These are phyloP conservation scores for Sylvia borin DNA, from an alignment of 2,797 vertebrate genomes.

Conservation along the genomic window DNA sequence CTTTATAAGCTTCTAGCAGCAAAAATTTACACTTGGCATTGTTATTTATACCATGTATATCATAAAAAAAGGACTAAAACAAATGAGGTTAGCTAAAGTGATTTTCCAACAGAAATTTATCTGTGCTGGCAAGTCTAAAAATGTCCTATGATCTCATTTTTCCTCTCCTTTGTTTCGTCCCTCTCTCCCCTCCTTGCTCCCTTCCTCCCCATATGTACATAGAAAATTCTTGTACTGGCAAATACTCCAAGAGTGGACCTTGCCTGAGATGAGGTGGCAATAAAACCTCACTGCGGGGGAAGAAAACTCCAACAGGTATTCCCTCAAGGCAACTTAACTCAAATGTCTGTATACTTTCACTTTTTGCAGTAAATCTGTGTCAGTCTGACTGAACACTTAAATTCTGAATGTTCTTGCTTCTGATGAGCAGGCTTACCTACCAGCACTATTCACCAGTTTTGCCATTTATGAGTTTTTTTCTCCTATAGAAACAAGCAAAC, in stretches of 20 bases:
- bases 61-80: background rate
- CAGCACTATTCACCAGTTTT: background rate
- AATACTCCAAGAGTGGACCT: background rate
- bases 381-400: background rate
- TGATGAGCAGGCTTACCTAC: background rate
- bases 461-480: background rate
- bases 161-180: background rate
- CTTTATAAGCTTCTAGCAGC: background rate
- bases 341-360: background rate
- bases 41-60: background rate
- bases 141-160: background rate
- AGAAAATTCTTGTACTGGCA: background rate
- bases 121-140: background rate
- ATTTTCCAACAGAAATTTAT: background rate
- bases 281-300: background rate
- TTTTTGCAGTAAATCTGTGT: background rate
- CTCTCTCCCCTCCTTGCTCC: background rate
- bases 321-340: background rate
- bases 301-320: background rate
- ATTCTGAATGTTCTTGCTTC: background rate
- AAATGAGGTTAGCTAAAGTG: background rate
- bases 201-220: background rate
- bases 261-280: background rate
- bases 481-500: background rate
- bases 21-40: background rate